Conservation (phyloP, 2,113 vertebrate species). For the Gavialis gangeticus region DNA sequence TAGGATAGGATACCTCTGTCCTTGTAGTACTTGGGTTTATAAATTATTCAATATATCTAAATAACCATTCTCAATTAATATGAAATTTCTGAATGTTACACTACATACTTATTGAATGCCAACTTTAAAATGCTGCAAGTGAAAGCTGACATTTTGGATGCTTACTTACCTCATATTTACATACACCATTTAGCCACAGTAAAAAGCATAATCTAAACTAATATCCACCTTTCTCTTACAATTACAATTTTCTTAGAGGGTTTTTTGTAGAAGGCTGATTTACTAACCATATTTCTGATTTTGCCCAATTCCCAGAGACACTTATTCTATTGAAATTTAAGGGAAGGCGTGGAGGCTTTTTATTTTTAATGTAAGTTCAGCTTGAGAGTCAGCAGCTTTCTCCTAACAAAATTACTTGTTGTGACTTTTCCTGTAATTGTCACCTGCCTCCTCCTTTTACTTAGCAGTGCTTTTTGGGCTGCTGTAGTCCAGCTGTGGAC, state of each 20-base stretch:
- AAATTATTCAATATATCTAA: constrained; percentile 21
- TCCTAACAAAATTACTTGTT: neutral
- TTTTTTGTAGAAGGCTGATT: neutral
- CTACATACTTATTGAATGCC: neutral
- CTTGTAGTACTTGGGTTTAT: neutral
- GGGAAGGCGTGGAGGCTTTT: neutral
- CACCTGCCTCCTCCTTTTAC: constrained; percentile 23
- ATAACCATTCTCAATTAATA: neutral
- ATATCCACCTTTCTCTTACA: neutral
- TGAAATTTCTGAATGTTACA: neutral
- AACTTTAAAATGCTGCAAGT: neutral
- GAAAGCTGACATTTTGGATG: neutral
- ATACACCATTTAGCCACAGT: neutral
- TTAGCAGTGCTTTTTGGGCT: neutral
- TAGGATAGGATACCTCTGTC: neutral
- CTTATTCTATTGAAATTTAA: neutral
- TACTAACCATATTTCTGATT: neutral
- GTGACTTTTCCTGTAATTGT: constrained; percentile 2
- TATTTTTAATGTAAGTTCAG: neutral
- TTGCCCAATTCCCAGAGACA: neutral
- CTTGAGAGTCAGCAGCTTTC: neutral
- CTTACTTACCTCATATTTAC: neutral
- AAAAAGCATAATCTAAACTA: neutral
- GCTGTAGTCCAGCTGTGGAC: constrained; percentile 22
- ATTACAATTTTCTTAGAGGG: neutral